Evolutionary conservation across 1,140 invertebrate species (phyloP).

Genomic region (Goniozus legneri): DNA sequence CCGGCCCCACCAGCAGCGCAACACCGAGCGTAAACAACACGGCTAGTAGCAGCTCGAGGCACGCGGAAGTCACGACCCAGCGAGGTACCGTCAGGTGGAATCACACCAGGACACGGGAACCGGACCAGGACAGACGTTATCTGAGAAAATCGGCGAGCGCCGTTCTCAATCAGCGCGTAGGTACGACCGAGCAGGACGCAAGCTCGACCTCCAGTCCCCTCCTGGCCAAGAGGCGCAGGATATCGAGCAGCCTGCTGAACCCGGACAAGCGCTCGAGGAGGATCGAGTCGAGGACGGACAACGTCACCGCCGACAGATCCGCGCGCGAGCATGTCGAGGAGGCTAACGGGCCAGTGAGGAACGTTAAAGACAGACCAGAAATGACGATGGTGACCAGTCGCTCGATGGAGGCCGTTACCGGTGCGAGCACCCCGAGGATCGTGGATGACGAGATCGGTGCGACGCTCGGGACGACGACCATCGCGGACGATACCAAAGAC

Average conservation of each 20-base stretch:
- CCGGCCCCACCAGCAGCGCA: conserved; percentile 5
- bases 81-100: conserved; percentile 25
- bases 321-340: neutral
- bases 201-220: no score
- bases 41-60: neutral
- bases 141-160: conserved; percentile 33
- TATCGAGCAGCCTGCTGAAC: neutral
- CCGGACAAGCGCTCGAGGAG: no score
- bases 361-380: no score
- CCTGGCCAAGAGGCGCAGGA: conserved; percentile 2
- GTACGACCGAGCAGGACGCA: neutral
- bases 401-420: conserved; percentile 6
- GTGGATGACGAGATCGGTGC: conserved; percentile 12
- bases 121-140: conserved; percentile 16
- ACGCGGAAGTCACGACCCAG: conserved; percentile 1
- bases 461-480: conserved; percentile 19
- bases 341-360: no score
- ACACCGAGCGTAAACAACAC: neutral
- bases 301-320: neutral
- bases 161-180: conserved; percentile 31
- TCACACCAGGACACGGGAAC: conserved; percentile 12
- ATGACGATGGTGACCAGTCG: conserved; percentile 14
- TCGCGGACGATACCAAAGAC: conserved; percentile 2
- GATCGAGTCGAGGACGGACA: neutral
- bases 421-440: conserved; percentile 3